These are phyloP conservation scores for Salpingus planirostris DNA, from an alignment of 2,888 invertebrate genomes.

Conservation along the genomic window DNA sequence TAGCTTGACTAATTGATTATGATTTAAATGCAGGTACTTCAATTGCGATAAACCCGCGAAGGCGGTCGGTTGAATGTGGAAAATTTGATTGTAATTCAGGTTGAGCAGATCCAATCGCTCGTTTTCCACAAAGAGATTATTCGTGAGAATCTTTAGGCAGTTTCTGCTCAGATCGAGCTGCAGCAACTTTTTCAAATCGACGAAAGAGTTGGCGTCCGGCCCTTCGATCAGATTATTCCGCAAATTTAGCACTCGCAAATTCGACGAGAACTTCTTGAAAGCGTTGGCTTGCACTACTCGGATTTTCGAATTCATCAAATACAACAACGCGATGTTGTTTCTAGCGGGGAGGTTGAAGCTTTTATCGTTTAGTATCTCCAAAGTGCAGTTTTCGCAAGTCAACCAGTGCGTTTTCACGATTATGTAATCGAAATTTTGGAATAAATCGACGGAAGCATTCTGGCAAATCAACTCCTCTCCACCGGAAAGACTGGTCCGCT, in stretches of 20 bases:
- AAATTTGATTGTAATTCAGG: constrained; percentile 36
- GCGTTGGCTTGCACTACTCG: constrained; percentile 26
- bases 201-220: constrained; percentile 37
- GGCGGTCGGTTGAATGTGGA: constrained; percentile 33
- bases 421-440: constrained; percentile 26
- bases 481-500: constrained; percentile 23
- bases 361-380: constrained; percentile 29
- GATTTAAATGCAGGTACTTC: constrained; percentile 37
- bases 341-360: constrained; percentile 31
- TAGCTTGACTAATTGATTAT: constrained; percentile 38
- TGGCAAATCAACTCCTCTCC: constrained; percentile 33
- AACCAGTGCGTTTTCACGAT: constrained; percentile 35
- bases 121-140: constrained; percentile 35
- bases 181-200: constrained; percentile 30
- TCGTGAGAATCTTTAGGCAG: constrained; percentile 28
- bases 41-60: constrained; percentile 36
- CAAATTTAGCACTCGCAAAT: constrained; percentile 35
- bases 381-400: constrained; percentile 32
- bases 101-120: constrained; percentile 36
- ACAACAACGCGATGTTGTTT: constrained; percentile 32
- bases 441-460: constrained; percentile 29
- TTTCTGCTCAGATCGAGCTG: constrained; percentile 36
- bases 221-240: constrained; percentile 33
- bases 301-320: constrained; percentile 27
- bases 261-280: constrained; percentile 29